phyloP scores from a whole-genome alignment of 2,113 vertebrate species.

The Oreamnos americanus region DNA sequence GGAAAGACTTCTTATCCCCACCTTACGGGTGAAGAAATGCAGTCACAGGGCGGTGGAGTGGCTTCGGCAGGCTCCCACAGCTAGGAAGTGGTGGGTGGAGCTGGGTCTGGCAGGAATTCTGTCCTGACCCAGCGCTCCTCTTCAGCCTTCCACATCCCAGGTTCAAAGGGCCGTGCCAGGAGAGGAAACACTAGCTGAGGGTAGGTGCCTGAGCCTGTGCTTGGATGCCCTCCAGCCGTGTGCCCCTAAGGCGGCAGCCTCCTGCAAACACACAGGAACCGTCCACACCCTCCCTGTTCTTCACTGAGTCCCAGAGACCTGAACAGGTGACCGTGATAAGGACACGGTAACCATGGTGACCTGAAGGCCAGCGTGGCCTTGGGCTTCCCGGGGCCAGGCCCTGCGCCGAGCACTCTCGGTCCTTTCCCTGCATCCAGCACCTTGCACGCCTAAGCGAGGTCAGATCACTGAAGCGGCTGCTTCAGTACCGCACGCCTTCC shows the following conservation, averaged over 20 bases:
- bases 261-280: neutral
- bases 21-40: neutral
- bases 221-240: neutral
- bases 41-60: neutral
- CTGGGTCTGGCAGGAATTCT: neutral
- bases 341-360: neutral
- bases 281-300: neutral
- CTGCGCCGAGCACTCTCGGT: accelerated
- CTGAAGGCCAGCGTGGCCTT: too few relatives aligned
- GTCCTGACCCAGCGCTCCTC: neutral
- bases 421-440: too few relatives aligned
- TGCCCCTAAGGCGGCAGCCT: neutral
- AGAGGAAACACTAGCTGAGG: neutral
- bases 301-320: neutral
- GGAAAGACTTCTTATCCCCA: neutral
- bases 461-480: neutral
- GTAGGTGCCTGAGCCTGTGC: neutral
- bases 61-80: neutral
- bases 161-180: neutral
- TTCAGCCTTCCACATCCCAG: accelerated
- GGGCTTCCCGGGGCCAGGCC: neutral
- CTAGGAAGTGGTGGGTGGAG: neutral
- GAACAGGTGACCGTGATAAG: neutral
- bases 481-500: neutral
- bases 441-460: too few relatives aligned